Conservation (phyloP, 2,888 invertebrate species). For the Tachina lurida region DNA sequence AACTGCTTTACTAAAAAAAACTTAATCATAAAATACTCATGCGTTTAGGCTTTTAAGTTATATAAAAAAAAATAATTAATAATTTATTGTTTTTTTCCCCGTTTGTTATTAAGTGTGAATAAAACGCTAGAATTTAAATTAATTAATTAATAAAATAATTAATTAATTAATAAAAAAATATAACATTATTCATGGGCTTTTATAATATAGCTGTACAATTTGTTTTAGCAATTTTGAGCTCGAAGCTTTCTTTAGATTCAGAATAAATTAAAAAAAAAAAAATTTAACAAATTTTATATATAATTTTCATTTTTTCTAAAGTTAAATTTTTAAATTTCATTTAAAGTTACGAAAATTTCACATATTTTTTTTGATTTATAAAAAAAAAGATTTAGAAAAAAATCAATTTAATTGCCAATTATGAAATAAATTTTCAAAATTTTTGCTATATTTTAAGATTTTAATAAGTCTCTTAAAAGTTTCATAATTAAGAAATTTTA, state of each 20-base stretch:
- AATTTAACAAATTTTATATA: background rate
- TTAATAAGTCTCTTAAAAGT: no score
- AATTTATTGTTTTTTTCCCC: conserved; percentile 27
- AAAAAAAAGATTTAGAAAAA: no score
- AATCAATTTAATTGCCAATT: no score
- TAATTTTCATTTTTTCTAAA: no score
- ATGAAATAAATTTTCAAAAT: no score
- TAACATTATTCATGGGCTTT: background rate
- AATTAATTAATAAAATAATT: no score
- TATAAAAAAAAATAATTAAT: conserved; percentile 14
- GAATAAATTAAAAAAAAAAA: background rate
- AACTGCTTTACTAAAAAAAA: conserved; percentile 81
- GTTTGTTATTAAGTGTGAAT: conserved; percentile 27
- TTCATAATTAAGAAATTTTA: no score
- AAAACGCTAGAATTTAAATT: conserved; percentile 51
- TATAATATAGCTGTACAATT: background rate
- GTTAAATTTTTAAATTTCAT: no score
- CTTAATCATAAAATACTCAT: conserved; percentile 82
- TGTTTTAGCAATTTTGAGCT: background rate
- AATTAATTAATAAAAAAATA: no score
- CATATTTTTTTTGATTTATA: background rate
- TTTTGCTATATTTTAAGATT: no score
- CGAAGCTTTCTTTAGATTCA: background rate
- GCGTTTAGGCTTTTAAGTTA: conserved; percentile 77
- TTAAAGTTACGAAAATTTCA: background rate